Base-by-base conservation (phyloP, 2,888 invertebrate species). In the Caenorhabditis doughertyi region DNA sequence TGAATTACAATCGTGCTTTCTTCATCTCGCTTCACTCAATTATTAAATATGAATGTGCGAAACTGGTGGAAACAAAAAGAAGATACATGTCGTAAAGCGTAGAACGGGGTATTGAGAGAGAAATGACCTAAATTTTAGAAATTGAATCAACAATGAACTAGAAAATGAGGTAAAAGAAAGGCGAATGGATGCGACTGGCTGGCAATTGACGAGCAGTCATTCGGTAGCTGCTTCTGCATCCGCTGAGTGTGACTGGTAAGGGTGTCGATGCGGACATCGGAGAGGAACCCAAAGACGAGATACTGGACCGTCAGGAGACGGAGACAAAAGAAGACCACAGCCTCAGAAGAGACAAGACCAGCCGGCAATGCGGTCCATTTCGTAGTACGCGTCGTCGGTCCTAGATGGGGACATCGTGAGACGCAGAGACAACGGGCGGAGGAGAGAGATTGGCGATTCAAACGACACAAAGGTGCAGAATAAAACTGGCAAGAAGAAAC, bases 321-420 rank as follows among this genome's bases (percentile, higher is more conserved):
- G 44, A 77, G 65, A 65, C 64, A 32, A 35, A 25, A 55, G 47
- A 56, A 65, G 76, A 76, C 67, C 58, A 58, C 67, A 67, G 76
- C 65, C 65, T 65, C 56, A 21, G 64, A 73, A 62, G 73, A 55
- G 74, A 51, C 47, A 58, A 76, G 60, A 60, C 67, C 77, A 77
- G 68, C 62, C 60, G 81, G 81, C 74, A 81, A 58, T 70, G 64
- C 74, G 64, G 81, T 71, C 65, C 65, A 76, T 71, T 73, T 70
- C 76, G 81, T 71, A 65, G 70, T 76, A 76, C 65, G 60, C 64
- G 18, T 68, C 67, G 60, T 49, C 56, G 29, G 73, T 53, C 73
- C 73, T 73, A 51, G 55, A 47, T 44, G 23, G 60, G 60, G 72
- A 67, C 51, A 67, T 25, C 44, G 60, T 29, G 51, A 73, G 81